Conservation (phyloP, 2,113 vertebrate species). For the Numenius arquata region DNA sequence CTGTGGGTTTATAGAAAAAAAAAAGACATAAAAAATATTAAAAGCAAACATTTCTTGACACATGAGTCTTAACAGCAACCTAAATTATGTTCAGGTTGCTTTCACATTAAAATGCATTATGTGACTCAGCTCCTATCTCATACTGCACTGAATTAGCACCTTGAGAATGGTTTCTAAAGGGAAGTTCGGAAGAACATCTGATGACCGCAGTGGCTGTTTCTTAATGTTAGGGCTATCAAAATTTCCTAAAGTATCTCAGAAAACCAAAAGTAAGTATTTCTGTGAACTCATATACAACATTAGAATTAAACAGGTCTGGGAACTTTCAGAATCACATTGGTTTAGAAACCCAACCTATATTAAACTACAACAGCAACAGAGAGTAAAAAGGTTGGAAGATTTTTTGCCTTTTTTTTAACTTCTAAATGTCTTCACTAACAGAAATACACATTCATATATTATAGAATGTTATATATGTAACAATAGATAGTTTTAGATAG, state of each 20-base stretch:
- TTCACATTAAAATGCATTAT: not conserved
- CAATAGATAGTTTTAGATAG: not conserved
- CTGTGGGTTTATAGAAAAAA: not conserved
- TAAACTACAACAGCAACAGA: not conserved
- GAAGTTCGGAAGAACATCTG: not conserved
- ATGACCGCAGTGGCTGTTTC: not conserved
- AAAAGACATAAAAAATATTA: not conserved
- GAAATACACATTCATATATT: not conserved
- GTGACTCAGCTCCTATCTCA: not conserved
- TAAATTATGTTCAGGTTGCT: not conserved
- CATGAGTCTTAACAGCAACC: not conserved
- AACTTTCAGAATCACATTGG: not conserved
- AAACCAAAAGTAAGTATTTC: not conserved
- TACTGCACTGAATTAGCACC: not conserved
- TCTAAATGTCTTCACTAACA: not conserved
- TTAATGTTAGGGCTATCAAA: not conserved
- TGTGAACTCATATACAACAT: not conserved
- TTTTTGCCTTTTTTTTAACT: not conserved
- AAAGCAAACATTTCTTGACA: constrained; percentile 12
- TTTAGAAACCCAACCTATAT: not conserved
- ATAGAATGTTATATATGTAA: not conserved
- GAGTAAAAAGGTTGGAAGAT: not conserved
- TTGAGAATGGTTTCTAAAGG: not conserved
- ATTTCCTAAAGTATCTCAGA: not conserved
- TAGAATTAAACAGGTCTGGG: not conserved